Percentiles rank a stretch among this genome's conserved stretches.
Conservation (phyloP, 2,888 invertebrate genomes). For the Acronicta aceris region DNA sequence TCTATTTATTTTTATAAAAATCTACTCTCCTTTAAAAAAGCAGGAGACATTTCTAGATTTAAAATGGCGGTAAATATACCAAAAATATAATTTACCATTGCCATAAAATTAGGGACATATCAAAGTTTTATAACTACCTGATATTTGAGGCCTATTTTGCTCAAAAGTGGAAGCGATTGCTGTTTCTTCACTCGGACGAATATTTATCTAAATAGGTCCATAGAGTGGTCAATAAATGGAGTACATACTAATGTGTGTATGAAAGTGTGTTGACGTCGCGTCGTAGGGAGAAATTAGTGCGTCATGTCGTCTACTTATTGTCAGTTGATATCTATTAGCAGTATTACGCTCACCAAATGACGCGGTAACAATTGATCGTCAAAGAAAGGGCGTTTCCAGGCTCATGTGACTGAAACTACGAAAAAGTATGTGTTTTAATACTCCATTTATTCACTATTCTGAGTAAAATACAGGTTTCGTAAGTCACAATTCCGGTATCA, state of each 20-base stretch:
- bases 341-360: conserved; percentile 8
- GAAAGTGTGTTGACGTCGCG: neutral
- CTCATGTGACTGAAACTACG: conserved; percentile 29
- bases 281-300: conserved; percentile 1
- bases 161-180: conserved; percentile 24
- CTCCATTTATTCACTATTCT: conserved; percentile 15
- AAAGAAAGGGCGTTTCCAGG: neutral
- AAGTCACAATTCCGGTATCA: neutral
- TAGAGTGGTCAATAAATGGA: conserved; percentile 34
- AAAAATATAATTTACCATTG: conserved; percentile 18
- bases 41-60: conserved; percentile 17
- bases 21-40: conserved; percentile 13
- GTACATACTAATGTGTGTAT: conserved; percentile 14
- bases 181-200: conserved; percentile 12
- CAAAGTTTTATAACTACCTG: conserved; percentile 6
- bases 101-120: conserved; percentile 8
- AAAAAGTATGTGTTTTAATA: conserved; percentile 27
- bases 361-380: conserved; percentile 11
- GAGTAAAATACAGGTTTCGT: neutral
- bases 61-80: conserved; percentile 22
- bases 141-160: conserved; percentile 21
- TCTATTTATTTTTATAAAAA: neutral
- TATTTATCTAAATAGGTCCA: conserved; percentile 23
- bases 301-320: conserved; percentile 12
- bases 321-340: neutral